Evolutionary conservation across 2,888 invertebrate genomes (phyloP).

Genomic region (Congeria kusceri): DNA sequence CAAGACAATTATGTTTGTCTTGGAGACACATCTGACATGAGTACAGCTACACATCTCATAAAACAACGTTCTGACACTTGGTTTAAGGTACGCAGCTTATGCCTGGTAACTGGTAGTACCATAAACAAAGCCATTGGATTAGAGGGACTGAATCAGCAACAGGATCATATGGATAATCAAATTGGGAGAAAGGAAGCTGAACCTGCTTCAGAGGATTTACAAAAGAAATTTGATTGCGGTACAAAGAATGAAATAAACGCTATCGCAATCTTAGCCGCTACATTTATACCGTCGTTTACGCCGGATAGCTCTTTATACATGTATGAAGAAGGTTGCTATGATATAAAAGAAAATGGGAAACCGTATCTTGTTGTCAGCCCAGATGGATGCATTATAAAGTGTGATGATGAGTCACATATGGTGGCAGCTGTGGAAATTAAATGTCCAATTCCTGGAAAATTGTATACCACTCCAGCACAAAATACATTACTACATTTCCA

Average conservation of each 20-base stretch:
- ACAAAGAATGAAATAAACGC: constrained; percentile 37
- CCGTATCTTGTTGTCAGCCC: constrained; percentile 28
- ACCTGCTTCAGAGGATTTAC: constrained; percentile 17
- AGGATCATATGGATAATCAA: background rate
- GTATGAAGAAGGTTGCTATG: constrained; percentile 40
- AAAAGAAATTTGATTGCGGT: constrained; percentile 27
- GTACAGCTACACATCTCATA: background rate
- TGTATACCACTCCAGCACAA: constrained; percentile 26
- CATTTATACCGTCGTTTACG: constrained; percentile 22
- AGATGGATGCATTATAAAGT: constrained; percentile 50
- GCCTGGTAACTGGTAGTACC: constrained; percentile 41
- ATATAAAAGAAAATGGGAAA: background rate
- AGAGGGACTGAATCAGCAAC: constrained; percentile 35
- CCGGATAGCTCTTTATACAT: constrained; percentile 3
- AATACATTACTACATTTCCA: constrained; percentile 38
- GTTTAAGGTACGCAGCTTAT: constrained; percentile 6
- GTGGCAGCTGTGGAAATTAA: constrained; percentile 48
- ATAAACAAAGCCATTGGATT: constrained; percentile 39
- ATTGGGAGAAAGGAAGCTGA: constrained; percentile 12
- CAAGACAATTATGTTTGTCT: constrained; percentile 39
- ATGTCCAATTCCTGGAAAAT: constrained; percentile 44
- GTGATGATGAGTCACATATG: constrained; percentile 25
- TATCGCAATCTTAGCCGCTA: constrained; percentile 33
- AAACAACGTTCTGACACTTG: constrained; percentile 40
- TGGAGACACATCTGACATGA: background rate